Base-by-base conservation (phyloP, 2,888 invertebrate species). In the Hartigia nigra region DNA sequence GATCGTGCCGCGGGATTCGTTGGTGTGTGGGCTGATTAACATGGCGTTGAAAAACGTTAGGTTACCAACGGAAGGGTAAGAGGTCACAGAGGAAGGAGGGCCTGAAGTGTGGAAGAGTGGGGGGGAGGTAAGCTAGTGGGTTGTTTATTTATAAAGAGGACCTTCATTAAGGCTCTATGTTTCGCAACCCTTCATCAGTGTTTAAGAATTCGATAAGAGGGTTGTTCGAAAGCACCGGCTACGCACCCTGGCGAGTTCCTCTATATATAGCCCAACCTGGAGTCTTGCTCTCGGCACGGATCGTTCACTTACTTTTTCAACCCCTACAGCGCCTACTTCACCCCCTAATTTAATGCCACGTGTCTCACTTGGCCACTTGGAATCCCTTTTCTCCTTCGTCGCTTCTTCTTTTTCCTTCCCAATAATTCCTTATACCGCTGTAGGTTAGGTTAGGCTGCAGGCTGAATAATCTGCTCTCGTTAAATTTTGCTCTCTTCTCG, bases 101-200 rank as follows among this genome's bases (percentile, higher is more conserved):
- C 4, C 12, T 35, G 35, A 35, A 35, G 35, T 35, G n/a, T n/a
- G n/a, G n/a, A n/a, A n/a, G n/a, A n/a, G n/a, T n/a, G n/a, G n/a
- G n/a, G n/a, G 35, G 35, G 35, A 9, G 69, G 69, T 14, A 5
- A 32, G 70, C 31, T 32, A 32, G 70, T 31, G 72, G 31, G 72
- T 72, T 31, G 31, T 31, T 72, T 72, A 72, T 72, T 72, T 72
- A 72, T 72, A 14, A 31, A 31, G 23, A 75, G 75, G 37, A n/a
- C 75, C 75, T 75, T 75, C 75, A 23, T 75, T 75, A 75, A 70
- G 31, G 32, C 74, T 76, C 79, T 77, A 76, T 75, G 80, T 78
- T 80, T 81, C 80, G 69, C 75, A 74, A 14, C 76, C 77, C 78
- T 81, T 81, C 82, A 81, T 80, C 84, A 84, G 80, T 79, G 55